Percentiles rank a stretch among this genome's conserved stretches.
Evolutionary conservation across 1,140 invertebrate genomes (phyloP).

Genomic region (Cyrtorhinus lividipennis): DNA sequence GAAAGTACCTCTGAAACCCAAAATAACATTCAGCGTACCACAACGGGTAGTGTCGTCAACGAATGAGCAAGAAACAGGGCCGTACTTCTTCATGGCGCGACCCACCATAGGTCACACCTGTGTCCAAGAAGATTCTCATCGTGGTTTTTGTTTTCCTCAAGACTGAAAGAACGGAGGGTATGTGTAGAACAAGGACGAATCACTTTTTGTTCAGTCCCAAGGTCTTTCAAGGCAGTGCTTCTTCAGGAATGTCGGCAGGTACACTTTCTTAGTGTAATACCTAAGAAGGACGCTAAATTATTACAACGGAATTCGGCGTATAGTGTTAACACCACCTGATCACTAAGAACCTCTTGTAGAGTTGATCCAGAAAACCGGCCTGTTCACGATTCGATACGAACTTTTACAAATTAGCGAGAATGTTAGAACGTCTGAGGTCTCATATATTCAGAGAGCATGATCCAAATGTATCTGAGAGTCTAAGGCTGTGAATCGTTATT

Average conservation of each 20-base stretch:
- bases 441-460: neutral
- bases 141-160: neutral
- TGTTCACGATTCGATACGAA: neutral
- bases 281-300: no score
- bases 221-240: constrained; percentile 1
- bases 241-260: neutral
- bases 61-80: no score
- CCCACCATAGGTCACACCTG: neutral
- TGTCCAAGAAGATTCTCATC: neutral
- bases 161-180: neutral
- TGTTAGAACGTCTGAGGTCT: neutral
- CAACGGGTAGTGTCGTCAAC: no score
- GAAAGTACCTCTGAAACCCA: neutral
- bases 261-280: neutral
- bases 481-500: no score
- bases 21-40: no score
- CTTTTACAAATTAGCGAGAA: neutral
- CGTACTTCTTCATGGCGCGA: neutral
- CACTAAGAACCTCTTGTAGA: neutral
- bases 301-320: no score
- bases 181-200: neutral
- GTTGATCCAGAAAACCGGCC: neutral
- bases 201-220: neutral
- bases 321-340: no score
- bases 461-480: neutral